A percentile compares a stretch with the other conserved stretches of the same genome.
These are phyloP conservation scores for Cybosia mesomella DNA, from an alignment of 2,888 invertebrate species.

Conservation along the genomic window DNA sequence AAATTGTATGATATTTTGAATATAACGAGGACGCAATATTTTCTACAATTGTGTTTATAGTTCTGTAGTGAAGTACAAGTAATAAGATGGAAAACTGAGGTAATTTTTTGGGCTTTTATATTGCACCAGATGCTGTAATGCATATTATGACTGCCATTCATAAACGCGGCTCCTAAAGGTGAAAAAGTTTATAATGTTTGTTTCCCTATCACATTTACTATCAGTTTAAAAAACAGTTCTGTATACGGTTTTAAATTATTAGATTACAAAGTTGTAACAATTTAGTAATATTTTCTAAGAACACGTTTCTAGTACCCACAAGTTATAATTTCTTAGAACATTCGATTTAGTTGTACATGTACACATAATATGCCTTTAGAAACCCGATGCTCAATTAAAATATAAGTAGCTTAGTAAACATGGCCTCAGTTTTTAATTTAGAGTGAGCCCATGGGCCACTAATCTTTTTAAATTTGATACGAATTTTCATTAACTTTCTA, in stretches of 20 bases:
- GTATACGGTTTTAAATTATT: background rate
- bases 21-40: conserved; percentile 14
- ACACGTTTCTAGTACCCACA: too few relatives aligned
- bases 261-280: background rate
- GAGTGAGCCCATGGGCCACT: conserved; percentile 40
- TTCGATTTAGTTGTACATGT: conserved; percentile 4
- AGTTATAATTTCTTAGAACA: background rate
- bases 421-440: conserved; percentile 46
- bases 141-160: background rate
- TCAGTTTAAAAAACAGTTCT: too few relatives aligned
- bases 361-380: conserved; percentile 17
- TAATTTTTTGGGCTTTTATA: background rate
- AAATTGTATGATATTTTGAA: conserved; percentile 41
- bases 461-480: conserved; percentile 52
- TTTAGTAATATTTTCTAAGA: too few relatives aligned
- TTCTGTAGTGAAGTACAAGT: background rate
- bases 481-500: conserved; percentile 44
- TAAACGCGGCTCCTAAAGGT: background rate
- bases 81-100: background rate
- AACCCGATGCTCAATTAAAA: conserved; percentile 45
- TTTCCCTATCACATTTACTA: too few relatives aligned
- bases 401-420: conserved; percentile 48
- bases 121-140: background rate
- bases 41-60: background rate
- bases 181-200: too few relatives aligned